Percentiles rank a stretch among this genome's conserved stretches.
These are phyloP conservation scores for Phasianus colchicus DNA, from an alignment of 2,113 vertebrate species.

Conservation along the genomic window DNA sequence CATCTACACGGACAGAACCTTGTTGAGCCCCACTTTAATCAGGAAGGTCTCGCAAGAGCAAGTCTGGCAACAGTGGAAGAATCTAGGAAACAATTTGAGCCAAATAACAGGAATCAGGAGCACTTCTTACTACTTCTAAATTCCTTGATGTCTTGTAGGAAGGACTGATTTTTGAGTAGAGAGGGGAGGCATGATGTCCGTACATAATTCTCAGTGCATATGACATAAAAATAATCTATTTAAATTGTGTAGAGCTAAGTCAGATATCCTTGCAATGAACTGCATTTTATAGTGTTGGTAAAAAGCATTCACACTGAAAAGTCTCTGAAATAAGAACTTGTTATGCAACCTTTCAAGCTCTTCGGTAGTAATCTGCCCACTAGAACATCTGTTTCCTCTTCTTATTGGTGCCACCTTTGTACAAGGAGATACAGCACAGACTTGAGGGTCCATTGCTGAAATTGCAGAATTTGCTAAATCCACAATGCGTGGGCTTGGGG, in stretches of 20 bases:
- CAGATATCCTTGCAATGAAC: background rate
- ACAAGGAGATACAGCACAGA: background rate
- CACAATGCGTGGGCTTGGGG: background rate
- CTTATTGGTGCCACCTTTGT: background rate
- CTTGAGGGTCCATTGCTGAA: background rate
- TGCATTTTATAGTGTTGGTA: background rate
- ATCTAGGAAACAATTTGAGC: background rate
- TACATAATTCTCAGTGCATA: background rate
- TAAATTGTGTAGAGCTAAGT: background rate
- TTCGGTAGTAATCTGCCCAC: accelerated
- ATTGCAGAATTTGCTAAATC: background rate
- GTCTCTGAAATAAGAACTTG: background rate
- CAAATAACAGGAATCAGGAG: background rate
- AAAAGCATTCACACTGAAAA: background rate
- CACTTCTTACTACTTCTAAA: background rate
- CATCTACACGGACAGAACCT: accelerated
- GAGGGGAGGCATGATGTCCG: background rate
- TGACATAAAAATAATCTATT: background rate
- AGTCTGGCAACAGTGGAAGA: background rate
- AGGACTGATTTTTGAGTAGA: background rate
- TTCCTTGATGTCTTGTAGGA: background rate
- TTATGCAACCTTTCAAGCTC: background rate
- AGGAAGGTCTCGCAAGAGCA: background rate
- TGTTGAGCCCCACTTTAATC: background rate
- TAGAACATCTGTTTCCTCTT: background rate